A percentile compares a stretch with the other conserved stretches of the same genome.
Evolutionary conservation across 2,113 vertebrate species (phyloP).

Genomic region (Sinocyclocheilus anshuiensis): DNA sequence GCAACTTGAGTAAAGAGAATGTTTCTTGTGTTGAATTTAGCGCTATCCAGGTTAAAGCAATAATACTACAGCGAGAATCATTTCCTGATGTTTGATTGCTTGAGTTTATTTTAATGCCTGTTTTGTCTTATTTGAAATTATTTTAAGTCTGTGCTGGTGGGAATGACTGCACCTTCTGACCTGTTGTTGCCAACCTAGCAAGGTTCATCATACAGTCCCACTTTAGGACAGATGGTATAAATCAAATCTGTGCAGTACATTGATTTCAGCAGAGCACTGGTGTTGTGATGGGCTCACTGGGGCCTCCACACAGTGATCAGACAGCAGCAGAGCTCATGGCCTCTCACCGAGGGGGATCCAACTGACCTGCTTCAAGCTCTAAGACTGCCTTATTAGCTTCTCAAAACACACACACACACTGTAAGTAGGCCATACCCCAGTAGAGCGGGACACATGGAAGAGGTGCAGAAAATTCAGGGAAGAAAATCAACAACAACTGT

Average conservation of each 20-base stretch:
- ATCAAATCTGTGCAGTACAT: neutral
- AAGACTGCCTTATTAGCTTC: slow-evolving; percentile 22
- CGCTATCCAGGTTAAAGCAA: too few relatives aligned
- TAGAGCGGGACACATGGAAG: neutral
- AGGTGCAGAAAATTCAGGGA: neutral
- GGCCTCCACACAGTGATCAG: neutral
- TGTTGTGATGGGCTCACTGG: neutral
- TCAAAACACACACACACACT: slow-evolving; percentile 9
- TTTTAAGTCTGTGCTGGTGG: too few relatives aligned
- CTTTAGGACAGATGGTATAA: neutral
- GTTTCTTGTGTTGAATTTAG: too few relatives aligned
- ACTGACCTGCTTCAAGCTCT: slow-evolving; percentile 36
- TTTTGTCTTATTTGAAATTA: too few relatives aligned
- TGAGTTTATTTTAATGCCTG: too few relatives aligned
- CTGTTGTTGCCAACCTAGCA: too few relatives aligned
- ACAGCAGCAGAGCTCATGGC: slow-evolving; percentile 4
- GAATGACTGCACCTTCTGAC: too few relatives aligned
- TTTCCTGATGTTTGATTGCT: too few relatives aligned
- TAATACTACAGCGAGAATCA: too few relatives aligned
- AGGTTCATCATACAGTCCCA: neutral
- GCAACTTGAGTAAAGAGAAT: too few relatives aligned
- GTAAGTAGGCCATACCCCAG: slow-evolving; percentile 27
- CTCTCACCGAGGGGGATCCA: neutral
- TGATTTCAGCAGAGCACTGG: neutral
- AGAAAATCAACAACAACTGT: neutral